Conservation (phyloP, 1,140 invertebrate species). For the Trachelipus rathkii region DNA sequence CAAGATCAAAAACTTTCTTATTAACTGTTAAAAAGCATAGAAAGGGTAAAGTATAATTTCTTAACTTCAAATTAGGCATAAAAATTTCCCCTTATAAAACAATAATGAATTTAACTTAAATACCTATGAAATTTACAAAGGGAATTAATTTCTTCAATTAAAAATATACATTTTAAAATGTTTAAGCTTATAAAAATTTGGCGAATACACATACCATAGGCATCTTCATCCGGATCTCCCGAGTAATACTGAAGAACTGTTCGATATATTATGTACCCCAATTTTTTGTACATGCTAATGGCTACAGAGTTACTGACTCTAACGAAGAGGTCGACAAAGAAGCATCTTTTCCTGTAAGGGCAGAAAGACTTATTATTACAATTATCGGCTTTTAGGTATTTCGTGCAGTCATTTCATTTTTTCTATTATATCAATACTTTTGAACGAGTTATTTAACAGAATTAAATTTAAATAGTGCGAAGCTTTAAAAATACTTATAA, state of each 20-base stretch:
- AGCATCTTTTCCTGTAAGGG: slow-evolving; percentile 78
- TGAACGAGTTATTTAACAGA: too few species aligned
- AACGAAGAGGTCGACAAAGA: slow-evolving; percentile 99
- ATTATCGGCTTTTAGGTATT: too few species aligned
- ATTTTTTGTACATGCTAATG: slow-evolving; percentile 93
- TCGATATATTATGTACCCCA: slow-evolving; percentile 96
- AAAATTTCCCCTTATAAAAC: neutral
- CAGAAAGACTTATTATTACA: too few species aligned
- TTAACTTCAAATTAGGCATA: neutral
- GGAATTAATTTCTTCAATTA: neutral
- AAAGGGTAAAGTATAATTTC: neutral
- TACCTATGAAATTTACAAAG: neutral
- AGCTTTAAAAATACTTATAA: too few species aligned
- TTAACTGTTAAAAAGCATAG: neutral
- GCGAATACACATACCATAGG: slow-evolving; percentile 70
- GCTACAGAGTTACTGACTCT: slow-evolving; percentile 95
- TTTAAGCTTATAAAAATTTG: slow-evolving; percentile 18
- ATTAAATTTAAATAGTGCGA: too few species aligned
- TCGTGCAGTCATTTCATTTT: too few species aligned
- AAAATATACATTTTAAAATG: too few species aligned
- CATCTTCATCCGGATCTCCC: slow-evolving; percentile 95
- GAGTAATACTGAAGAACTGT: slow-evolving; percentile 97
- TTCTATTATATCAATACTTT: too few species aligned
- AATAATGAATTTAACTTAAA: neutral
- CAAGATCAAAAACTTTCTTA: neutral